Evolutionary conservation across 2,113 vertebrate species (phyloP), one percentile per base, ranked within the genome.

Genomic region (Panthera leo): DNA sequence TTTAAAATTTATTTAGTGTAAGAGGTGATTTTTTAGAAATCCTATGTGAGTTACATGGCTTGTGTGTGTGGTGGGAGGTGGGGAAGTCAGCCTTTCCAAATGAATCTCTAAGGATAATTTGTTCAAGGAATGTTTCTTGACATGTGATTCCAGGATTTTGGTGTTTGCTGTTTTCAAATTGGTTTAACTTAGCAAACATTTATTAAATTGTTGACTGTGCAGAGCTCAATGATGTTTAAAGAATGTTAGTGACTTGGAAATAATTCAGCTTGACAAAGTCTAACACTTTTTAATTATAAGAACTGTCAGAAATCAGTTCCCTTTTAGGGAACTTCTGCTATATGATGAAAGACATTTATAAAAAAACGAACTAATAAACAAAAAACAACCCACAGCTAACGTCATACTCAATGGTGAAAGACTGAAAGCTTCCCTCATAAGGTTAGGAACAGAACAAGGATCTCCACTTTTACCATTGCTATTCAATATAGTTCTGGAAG

Each of bases 111-210:
- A 91, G 88, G 85, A 92, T 93, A 96, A 97, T 97, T 97, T 98
- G 96, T 97, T 97, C 88, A 94, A 97, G 96, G 96, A 96, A 97
- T 96, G 90, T 96, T 71, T 82, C 71, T 94, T 96, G 92, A 97
- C 85, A 71, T 95, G 51, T 90, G 85, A 96, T 85, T 98, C 61
- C 88, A 95, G 94, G 71, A 85, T 98, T 96, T 96, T 88, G 78
- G 80, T 97, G 51, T 97, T 97, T 96, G 94, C 93, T 97, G 80
- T 90, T 97, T 97, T 94, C 76, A 97, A 73, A 94, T 84, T 1
- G 19, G 86, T 94, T 96, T 93, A 93, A 97, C 91, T 98, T 67
- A 93, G 91, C 94, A 98, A 97, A 97, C 79, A 97, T 87, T 93
- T 96, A 92, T 90, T 92, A 96, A 98, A 97, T 70, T 96, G 92